Evolutionary conservation across 2,113 vertebrate species (phyloP).

Genomic region (Pseudopodoces humilis): DNA sequence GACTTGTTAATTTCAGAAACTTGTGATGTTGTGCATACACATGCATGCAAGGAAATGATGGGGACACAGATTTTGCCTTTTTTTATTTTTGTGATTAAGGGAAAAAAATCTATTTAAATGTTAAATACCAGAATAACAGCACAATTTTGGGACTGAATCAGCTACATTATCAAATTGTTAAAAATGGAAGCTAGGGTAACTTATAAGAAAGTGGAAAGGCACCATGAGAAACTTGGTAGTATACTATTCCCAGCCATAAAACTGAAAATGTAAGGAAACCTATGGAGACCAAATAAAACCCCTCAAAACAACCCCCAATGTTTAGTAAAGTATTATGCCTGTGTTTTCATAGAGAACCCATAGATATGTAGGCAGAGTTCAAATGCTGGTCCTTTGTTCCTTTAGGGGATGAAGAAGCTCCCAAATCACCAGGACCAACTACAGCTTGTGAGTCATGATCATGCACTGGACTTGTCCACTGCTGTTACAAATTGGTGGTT

Average conservation of each 20-base stretch:
- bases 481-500: not conserved
- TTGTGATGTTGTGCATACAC: not conserved
- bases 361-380: not conserved
- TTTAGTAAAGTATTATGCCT: not conserved
- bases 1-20: not conserved
- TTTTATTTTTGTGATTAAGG: not conserved
- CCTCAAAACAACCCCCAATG: accelerated
- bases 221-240: not conserved
- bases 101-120: not conserved
- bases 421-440: not conserved
- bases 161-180: not conserved
- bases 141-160: not conserved
- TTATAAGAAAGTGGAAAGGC: not conserved
- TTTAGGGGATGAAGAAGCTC: not conserved
- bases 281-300: not conserved
- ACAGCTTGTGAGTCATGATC: not conserved
- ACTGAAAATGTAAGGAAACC: not conserved
- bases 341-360: not conserved
- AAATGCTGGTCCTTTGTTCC: not conserved
- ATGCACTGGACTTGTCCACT: not conserved
- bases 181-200: not conserved
- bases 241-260: not conserved
- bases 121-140: not conserved
- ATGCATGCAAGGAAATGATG: not conserved
- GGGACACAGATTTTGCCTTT: not conserved